Percentiles rank a stretch among this genome's conserved stretches.
phyloP scores from a whole-genome alignment of 2,797 vertebrate genomes.

The Chaetodon trifasciatus region DNA sequence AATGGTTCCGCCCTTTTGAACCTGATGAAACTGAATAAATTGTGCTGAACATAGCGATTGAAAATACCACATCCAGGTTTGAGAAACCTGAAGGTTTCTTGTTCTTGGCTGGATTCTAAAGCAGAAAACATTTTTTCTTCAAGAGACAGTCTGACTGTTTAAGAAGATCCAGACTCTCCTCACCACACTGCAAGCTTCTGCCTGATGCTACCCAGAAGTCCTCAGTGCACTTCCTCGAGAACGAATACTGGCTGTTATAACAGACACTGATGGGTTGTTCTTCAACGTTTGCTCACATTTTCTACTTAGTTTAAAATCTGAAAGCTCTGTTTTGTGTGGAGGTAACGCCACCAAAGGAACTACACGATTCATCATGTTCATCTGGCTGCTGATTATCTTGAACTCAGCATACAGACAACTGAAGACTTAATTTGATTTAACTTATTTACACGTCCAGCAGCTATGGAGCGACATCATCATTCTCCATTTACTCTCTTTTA shows the following conservation, averaged over 20 bases:
- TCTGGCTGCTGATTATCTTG: background rate
- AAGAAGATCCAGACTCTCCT: background rate
- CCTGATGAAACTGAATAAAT: background rate
- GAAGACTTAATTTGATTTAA: no score
- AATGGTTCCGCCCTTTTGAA: no score
- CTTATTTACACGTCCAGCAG: no score
- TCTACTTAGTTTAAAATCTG: background rate
- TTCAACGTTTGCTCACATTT: background rate
- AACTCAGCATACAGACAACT: no score
- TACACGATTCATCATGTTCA: background rate
- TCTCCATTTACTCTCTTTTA: no score
- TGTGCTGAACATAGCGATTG: background rate
- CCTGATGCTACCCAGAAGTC: no score
- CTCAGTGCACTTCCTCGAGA: no score
- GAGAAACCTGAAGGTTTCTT: background rate
- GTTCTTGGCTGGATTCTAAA: background rate
- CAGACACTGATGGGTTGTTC: background rate
- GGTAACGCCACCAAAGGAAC: background rate
- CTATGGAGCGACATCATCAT: no score
- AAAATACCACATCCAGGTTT: background rate
- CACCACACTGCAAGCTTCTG: background rate
- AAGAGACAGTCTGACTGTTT: background rate
- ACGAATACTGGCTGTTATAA: no score
- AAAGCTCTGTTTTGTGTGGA: no score
- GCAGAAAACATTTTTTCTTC: background rate